These are phyloP conservation scores for Orbicella faveolata DNA, from an alignment of 64 coral and sea anemone genomes.

Conservation along the genomic window DNA sequence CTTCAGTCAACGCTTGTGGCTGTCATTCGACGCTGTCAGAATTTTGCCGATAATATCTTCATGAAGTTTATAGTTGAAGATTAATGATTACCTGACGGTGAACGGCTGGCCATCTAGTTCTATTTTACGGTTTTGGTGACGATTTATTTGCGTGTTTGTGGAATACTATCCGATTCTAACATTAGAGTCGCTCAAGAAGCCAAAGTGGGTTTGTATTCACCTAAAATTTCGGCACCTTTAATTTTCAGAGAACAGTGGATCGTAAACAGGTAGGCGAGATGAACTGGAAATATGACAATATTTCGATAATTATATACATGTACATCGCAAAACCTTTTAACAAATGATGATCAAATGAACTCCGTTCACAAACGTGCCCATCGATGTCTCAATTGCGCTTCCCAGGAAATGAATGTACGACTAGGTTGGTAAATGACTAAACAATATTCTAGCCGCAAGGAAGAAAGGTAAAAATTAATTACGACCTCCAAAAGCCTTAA, in stretches of 20 bases:
- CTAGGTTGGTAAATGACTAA: background rate
- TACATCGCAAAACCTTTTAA: too few relatives aligned
- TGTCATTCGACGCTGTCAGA: background rate
- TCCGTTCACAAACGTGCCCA: background rate
- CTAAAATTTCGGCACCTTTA: background rate
- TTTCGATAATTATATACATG: too few relatives aligned
- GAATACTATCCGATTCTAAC: background rate
- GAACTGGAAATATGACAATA: background rate
- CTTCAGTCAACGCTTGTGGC: background rate
- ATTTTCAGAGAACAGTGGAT: background rate
- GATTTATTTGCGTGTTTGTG: background rate
- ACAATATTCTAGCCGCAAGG: background rate
- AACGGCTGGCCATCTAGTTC: background rate
- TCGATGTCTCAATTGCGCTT: background rate
- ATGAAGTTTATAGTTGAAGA: background rate
- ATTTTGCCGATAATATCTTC: constrained; percentile 5
- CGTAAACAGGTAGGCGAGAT: background rate
- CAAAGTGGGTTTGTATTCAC: background rate
- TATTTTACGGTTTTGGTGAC: background rate
- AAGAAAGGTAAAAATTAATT: background rate
- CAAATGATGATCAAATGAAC: too few relatives aligned
- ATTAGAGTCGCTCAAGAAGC: background rate
- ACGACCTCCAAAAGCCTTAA: too few relatives aligned
- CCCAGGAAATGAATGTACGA: background rate
- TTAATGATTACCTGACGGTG: background rate